Conservation (phyloP, 2,888 invertebrate species). For the Strigamia maritima region DNA sequence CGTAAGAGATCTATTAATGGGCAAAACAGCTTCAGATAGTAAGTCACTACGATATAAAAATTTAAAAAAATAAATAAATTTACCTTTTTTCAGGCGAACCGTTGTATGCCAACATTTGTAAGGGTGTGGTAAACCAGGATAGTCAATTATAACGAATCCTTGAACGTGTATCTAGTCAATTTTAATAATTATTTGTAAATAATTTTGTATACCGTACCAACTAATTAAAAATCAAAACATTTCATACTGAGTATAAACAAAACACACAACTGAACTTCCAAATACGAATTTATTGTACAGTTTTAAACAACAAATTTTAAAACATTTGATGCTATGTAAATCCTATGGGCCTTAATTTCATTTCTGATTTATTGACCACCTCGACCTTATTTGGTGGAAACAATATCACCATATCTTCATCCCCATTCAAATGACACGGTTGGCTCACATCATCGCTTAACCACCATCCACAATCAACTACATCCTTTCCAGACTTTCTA, state of each 20-base stretch:
- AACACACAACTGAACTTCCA: no score
- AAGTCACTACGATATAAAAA: not conserved
- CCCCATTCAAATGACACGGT: not conserved
- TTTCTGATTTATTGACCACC: not conserved
- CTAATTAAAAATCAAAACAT: no score
- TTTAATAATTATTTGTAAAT: not conserved
- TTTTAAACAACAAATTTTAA: no score
- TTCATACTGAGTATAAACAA: no score
- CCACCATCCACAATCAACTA: not conserved
- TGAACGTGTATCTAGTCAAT: not conserved
- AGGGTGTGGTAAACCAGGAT: not conserved
- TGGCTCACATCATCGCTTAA: not conserved
- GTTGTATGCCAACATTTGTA: not conserved
- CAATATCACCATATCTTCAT: not conserved
- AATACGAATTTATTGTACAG: no score
- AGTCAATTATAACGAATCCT: constrained; percentile 9
- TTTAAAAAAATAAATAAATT: not conserved
- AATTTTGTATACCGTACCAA: not conserved
- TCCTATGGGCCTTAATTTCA: not conserved
- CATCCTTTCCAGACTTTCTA: not conserved
- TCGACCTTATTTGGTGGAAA: not conserved
- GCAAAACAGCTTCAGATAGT: not conserved
- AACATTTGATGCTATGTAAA: not conserved
- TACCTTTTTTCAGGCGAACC: not conserved
- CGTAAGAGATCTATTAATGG: constrained; percentile 26